A percentile compares a stretch with the other conserved stretches of the same genome.
phyloP scores from a whole-genome alignment of 2,113 vertebrate genomes.

The Melanerpes formicivorus region DNA sequence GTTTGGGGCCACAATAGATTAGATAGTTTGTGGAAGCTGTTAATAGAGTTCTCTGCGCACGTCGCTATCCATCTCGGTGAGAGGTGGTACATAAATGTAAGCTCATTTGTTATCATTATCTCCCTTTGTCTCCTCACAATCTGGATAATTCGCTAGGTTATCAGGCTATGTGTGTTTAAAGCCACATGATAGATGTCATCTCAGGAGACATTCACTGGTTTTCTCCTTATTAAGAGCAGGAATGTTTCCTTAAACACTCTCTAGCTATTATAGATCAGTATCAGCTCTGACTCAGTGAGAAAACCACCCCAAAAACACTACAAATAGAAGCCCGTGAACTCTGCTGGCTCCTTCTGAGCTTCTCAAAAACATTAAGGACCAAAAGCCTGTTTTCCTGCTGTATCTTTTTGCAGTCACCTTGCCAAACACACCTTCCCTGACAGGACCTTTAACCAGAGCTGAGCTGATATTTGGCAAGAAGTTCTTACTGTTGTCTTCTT shows the following conservation, averaged over 20 bases:
- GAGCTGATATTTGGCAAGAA: neutral
- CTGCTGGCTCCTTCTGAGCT: neutral
- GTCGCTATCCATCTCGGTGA: conserved; percentile 19
- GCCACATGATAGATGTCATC: neutral
- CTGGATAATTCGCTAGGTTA: conserved; percentile 11
- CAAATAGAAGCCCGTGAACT: neutral
- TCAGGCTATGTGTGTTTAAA: conserved; percentile 46
- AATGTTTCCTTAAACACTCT: neutral
- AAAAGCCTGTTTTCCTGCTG: neutral
- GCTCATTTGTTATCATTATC: conserved; percentile 38
- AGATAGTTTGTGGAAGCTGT: neutral
- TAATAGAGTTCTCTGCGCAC: conserved; percentile 36
- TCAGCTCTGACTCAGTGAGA: neutral
- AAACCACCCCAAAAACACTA: neutral
- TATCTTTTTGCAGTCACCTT: neutral
- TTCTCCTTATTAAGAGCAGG: neutral
- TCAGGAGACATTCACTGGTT: neutral
- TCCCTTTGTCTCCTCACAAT: neutral
- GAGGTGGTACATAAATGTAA: neutral
- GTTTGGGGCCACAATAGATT: neutral
- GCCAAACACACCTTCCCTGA: neutral
- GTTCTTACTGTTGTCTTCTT: neutral
- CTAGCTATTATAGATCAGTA: neutral
- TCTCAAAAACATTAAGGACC: neutral
- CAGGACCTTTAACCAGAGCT: neutral